Evolutionary conservation across 1,140 invertebrate genomes (phyloP).

Genomic region (Rhagoletis pomonella): DNA sequence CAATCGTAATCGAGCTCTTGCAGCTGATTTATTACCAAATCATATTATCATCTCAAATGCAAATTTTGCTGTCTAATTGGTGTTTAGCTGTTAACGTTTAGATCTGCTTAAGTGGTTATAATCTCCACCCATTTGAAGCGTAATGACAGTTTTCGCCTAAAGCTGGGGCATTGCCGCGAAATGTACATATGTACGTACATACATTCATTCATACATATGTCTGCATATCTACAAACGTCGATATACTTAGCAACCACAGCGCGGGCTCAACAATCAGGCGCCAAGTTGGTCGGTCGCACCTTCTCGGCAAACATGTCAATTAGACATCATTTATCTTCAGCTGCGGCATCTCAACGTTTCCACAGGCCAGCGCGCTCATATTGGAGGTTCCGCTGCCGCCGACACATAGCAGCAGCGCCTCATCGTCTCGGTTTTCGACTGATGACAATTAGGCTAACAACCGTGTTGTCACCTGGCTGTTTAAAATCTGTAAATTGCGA

Average conservation of each 20-base stretch:
- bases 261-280: neutral
- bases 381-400: neutral
- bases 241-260: neutral
- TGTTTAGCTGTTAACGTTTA: neutral
- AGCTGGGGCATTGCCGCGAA: neutral
- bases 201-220: neutral
- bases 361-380: conserved; percentile 1
- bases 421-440: conserved; percentile 29
- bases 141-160: conserved; percentile 22
- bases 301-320: conserved; percentile 50
- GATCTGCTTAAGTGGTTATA: neutral
- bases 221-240: too few relatives aligned
- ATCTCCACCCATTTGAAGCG: conserved; percentile 23
- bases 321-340: conserved; percentile 48
- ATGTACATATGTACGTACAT: neutral
- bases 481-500: neutral
- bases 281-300: neutral
- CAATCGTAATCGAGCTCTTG: too few relatives aligned
- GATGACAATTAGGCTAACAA: conserved; percentile 50
- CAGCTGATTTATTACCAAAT: neutral
- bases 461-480: conserved; percentile 37
- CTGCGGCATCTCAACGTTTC: conserved; percentile 30
- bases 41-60: neutral
- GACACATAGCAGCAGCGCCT: neutral
- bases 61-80: conserved; percentile 22